Evolutionary conservation across 2,888 invertebrate species (phyloP).

Genomic region (Margaritifera margaritifera): DNA sequence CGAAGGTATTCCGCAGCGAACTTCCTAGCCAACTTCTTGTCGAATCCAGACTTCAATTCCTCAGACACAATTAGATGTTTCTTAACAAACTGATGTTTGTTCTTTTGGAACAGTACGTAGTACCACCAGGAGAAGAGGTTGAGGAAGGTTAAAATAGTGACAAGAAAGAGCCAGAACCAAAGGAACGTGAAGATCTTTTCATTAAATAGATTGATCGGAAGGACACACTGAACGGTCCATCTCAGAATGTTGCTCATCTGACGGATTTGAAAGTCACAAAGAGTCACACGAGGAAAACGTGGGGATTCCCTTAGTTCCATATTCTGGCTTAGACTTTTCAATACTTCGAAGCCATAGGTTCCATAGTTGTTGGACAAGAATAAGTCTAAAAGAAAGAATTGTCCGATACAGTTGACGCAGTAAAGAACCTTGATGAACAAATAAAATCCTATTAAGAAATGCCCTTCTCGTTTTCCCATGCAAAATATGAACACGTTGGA

Average conservation of each 20-base stretch:
- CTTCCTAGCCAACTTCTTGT: constrained; percentile 48
- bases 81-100: constrained; percentile 37
- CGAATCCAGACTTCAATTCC: constrained; percentile 36
- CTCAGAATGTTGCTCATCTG: constrained; percentile 47
- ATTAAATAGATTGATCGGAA: constrained; percentile 56
- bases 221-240: constrained; percentile 52
- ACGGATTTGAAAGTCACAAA: constrained; percentile 55
- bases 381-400: constrained; percentile 52
- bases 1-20: constrained; percentile 53
- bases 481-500: constrained; percentile 46
- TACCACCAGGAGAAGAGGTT: constrained; percentile 50
- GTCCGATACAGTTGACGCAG: constrained; percentile 44
- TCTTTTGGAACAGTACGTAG: constrained; percentile 41
- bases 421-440: constrained; percentile 47
- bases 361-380: constrained; percentile 48
- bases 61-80: constrained; percentile 44
- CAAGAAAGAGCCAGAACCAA: constrained; percentile 55
- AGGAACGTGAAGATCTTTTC: constrained; percentile 55
- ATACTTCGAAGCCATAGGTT: constrained; percentile 49
- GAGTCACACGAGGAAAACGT: constrained; percentile 51
- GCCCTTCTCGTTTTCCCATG: constrained; percentile 47
- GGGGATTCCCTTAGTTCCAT: constrained; percentile 47
- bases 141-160: constrained; percentile 38
- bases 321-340: constrained; percentile 33
- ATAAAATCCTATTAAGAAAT: constrained; percentile 51